Conservation (phyloP, 2,113 vertebrate genomes). For the Tiliqua scincoides region DNA sequence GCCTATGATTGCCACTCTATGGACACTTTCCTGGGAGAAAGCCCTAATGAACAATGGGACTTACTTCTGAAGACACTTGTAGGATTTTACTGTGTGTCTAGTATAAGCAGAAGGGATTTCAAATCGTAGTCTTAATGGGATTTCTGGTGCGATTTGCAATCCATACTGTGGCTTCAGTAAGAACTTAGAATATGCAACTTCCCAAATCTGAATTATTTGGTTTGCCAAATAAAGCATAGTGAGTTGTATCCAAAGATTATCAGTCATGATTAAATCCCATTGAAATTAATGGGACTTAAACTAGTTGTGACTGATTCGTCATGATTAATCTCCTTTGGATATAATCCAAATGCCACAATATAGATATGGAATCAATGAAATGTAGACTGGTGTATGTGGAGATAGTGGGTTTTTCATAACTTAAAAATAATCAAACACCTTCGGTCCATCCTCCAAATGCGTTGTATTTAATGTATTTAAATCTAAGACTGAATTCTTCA, state of each 20-base stretch:
- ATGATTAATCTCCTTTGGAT: too few relatives aligned
- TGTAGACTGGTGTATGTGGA: background rate
- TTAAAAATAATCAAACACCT: background rate
- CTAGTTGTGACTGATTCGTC: too few relatives aligned
- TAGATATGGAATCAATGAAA: background rate
- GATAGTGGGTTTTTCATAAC: background rate
- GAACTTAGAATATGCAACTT: background rate
- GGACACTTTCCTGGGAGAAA: too few relatives aligned
- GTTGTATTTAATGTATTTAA: background rate
- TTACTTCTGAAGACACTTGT: too few relatives aligned
- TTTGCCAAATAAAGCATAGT: background rate
- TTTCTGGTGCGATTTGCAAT: background rate
- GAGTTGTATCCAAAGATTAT: too few relatives aligned
- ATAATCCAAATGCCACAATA: background rate
- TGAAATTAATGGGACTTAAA: too few relatives aligned
- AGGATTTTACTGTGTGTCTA: background rate
- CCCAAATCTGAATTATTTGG: background rate
- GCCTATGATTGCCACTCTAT: too few relatives aligned
- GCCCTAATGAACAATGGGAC: too few relatives aligned
- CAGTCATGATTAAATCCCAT: too few relatives aligned
- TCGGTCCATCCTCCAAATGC: background rate
- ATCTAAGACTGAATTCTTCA: background rate
- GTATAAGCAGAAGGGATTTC: background rate
- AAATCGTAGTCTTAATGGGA: background rate
- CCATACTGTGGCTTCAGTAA: background rate